Evolutionary conservation across 2,888 invertebrate genomes (phyloP).

Genomic region (Ormia ochracea): DNA sequence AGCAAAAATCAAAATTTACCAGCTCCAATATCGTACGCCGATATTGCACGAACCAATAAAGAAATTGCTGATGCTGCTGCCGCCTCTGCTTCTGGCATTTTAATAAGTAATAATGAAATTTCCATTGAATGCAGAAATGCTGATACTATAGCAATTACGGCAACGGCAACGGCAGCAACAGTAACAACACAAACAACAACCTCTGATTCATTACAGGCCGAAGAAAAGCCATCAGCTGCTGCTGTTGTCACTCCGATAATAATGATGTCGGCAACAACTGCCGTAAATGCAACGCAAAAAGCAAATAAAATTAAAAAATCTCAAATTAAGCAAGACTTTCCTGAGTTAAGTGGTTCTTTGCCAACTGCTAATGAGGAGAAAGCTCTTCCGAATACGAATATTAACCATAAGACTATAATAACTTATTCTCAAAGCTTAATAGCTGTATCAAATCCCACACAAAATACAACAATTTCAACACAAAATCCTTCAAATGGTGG

Average conservation of each 20-base stretch:
- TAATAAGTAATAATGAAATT: slow-evolving; percentile 46
- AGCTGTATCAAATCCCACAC: slow-evolving; percentile 47
- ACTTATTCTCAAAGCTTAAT: slow-evolving; percentile 70
- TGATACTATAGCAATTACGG: too few species aligned
- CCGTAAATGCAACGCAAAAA: slow-evolving; percentile 38
- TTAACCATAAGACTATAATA: slow-evolving; percentile 40
- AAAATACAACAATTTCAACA: slow-evolving; percentile 1
- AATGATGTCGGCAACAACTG: background rate
- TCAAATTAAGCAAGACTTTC: slow-evolving; percentile 68
- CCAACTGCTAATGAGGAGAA: slow-evolving; percentile 12
- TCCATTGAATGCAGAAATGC: slow-evolving; percentile 52
- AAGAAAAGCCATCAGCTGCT: background rate
- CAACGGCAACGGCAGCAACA: too few species aligned
- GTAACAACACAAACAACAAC: slow-evolving; percentile 4
- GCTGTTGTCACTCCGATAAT: background rate
- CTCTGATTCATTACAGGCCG: slow-evolving; percentile 4
- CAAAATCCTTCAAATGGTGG: background rate
- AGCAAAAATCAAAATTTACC: slow-evolving; percentile 57
- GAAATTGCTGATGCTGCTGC: slow-evolving; percentile 65
- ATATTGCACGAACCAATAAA: slow-evolving; percentile 82
- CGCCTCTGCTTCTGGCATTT: slow-evolving; percentile 55
- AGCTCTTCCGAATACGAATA: slow-evolving; percentile 11
- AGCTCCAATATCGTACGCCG: slow-evolving; percentile 84
- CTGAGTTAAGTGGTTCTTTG: slow-evolving; percentile 64
- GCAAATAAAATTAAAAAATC: slow-evolving; percentile 62